Evolutionary conservation across 2,113 vertebrate species (phyloP), one percentile per base, ranked within the genome.

Genomic region (Rhea americana): DNA sequence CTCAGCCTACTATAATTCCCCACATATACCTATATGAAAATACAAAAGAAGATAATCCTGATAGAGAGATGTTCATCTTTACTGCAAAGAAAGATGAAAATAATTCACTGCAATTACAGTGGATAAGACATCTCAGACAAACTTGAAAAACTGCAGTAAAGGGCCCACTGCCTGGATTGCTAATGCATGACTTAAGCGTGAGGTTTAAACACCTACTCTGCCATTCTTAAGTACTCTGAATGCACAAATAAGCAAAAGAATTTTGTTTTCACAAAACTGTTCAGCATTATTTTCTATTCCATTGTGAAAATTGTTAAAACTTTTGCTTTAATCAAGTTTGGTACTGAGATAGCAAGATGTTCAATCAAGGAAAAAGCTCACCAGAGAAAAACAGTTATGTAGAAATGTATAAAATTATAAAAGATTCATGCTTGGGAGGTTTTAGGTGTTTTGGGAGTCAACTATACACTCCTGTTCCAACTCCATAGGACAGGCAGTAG

Each of bases 371-470:
- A 51, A 25, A 37, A 77, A 67, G 15, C 16, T 24, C 48, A 17
- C 50, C 28, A 32, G 28, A 22, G 65, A 35, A 74, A 51, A 55
- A 17, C 35, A 62, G 62, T 53, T 87, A 71, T 82, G 41, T 77
- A 75, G 77, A 48, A 61, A 35, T 0, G 12, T 35, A 68, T 25
- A 68, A 74, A 28, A 68, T 84, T 68, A 72, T 68, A 88, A 18
- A 20, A 24, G 72, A 71, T 30, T 78, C 91, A 79, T 76, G 70
- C 91, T 35, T 76, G 74, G 84, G 81, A 95, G 58, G 70, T 61
- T 93, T 91, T 1, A 50, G 83, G 89, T 93, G 81, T 68, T 90
- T 96, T 74, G 87, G 86, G 73, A 86, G 79, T 89, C 89, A 95
- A 7, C 86, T 96, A 85, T 47, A 81, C 3, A 2, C 70, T 81